Conservation (phyloP, 2,888 invertebrate genomes). For the Elmis aenea region DNA sequence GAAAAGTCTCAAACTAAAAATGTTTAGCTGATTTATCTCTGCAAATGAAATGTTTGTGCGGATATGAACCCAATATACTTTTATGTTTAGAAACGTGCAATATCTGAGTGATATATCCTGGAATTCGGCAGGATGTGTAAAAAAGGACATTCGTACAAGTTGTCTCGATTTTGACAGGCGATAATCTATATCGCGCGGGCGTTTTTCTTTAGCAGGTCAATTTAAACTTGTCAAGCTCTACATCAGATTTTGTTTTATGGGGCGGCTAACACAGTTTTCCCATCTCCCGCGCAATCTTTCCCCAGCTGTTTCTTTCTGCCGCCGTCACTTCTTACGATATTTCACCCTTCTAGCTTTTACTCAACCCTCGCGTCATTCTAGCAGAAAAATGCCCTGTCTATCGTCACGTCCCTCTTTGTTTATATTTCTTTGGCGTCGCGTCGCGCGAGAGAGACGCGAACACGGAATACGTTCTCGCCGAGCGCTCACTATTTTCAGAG, state of each 20-base stretch:
- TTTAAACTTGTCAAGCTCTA: constrained; percentile 24
- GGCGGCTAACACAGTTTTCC: constrained; percentile 18
- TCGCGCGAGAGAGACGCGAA: not conserved
- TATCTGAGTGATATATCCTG: no score
- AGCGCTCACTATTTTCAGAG: not conserved
- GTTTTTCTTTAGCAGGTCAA: constrained; percentile 19
- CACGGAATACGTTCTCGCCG: not conserved
- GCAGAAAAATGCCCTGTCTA: constrained; percentile 1
- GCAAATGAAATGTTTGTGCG: no score
- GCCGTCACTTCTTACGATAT: constrained; percentile 11
- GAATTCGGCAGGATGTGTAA: no score
- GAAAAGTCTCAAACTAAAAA: no score
- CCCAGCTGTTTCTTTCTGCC: constrained; percentile 11
- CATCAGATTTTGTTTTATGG: constrained; percentile 23
- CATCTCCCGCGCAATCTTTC: constrained; percentile 14
- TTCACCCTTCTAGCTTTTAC: constrained; percentile 9
- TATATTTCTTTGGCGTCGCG: not conserved
- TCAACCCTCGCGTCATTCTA: constrained; percentile 1
- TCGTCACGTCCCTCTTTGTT: no score
- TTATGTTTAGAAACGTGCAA: no score
- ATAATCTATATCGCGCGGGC: constrained; percentile 17
- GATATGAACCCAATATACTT: no score
- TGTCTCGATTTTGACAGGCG: constrained; percentile 15
- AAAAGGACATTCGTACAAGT: constrained; percentile 11
- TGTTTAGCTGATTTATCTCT: no score